Evolutionary conservation across 2,113 vertebrate species (phyloP), one percentile per base, ranked within the genome.

Genomic region (Paradoxurus hermaphroditus): DNA sequence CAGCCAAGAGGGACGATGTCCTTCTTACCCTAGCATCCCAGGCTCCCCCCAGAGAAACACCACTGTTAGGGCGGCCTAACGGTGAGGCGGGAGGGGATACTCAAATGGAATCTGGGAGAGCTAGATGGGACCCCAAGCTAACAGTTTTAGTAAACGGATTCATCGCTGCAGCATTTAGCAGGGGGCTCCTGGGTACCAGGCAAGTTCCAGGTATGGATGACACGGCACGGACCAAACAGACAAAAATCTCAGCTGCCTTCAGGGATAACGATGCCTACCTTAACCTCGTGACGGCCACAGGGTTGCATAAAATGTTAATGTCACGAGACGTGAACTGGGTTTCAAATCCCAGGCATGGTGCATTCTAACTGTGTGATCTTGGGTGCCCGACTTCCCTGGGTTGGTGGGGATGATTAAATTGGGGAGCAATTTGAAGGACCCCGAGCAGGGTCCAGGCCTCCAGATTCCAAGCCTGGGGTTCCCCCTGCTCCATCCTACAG

Each of bases 371-470:
- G 53, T n/a, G 56, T 56, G n/a, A 59, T 21, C 51, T 92, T n/a
- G 59, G 51, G 44, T 21, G 6, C 41, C 41, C 77, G 31, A 31
- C 29, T 63, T 94, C 62, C 13, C 49, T 62, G 34, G 23, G 31
- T 41, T 86, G 93, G 49, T 36, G 49, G 13, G 9, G 75, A 83
- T 53, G 56, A 67, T 39, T 95, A 91, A 88, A 62, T 53, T 56
- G 77, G 91, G 78, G 21, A 67, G 19, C 56, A 34, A 94, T 86
- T 21, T 39, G 62, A 72, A 84, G n/a, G 59, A 62, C 39, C 34
- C 8, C 34, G 44, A 31, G 4, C 7, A 51, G 34, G 44, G 18
- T 6, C 11, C 0, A 3, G 21, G 23, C 10, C 78, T 68, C 63
- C 23, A 16, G 56, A 90, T 25, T 49, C 21, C 83, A 86, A 25